phyloP scores from a whole-genome alignment of 2,888 invertebrate genomes.

The Cheilosia urbana region DNA sequence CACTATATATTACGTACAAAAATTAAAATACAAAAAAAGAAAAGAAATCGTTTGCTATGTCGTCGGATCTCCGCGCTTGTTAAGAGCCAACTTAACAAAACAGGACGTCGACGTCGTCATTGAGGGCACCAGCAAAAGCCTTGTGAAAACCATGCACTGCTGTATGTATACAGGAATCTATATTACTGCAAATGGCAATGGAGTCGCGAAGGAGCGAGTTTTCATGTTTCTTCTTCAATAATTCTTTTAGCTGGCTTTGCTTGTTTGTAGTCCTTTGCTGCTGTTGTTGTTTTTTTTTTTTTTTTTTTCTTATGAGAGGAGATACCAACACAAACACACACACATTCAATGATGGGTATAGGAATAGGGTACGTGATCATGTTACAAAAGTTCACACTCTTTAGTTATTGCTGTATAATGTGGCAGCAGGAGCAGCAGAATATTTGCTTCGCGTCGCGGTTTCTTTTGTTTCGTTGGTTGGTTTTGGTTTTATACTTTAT shows the following conservation, averaged over 20 bases:
- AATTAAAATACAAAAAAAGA: background rate
- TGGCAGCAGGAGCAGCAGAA: slow-evolving; percentile 47
- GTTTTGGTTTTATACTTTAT: background rate
- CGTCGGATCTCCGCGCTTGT: slow-evolving; percentile 47
- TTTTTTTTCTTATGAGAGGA: slow-evolving; percentile 14
- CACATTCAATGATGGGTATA: slow-evolving; percentile 29
- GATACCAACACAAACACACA: background rate
- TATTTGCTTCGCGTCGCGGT: slow-evolving; percentile 69
- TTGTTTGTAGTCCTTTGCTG: slow-evolving; percentile 25
- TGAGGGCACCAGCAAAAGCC: slow-evolving; percentile 4
- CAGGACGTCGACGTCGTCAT: slow-evolving; percentile 38
- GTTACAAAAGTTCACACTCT: slow-evolving; percentile 75
- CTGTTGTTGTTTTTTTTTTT: background rate
- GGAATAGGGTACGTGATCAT: slow-evolving; percentile 66
- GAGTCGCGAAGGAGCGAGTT: slow-evolving; percentile 37
- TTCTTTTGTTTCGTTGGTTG: slow-evolving; percentile 64
- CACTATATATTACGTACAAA: background rate
- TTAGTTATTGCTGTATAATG: slow-evolving; percentile 66
- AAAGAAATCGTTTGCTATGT: slow-evolving; percentile 17
- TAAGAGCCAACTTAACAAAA: slow-evolving; percentile 62
- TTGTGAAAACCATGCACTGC: background rate
- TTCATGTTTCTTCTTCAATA: slow-evolving; percentile 34
- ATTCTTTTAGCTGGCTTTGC: slow-evolving; percentile 57
- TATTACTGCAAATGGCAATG: slow-evolving; percentile 24
- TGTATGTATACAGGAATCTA: slow-evolving; percentile 32